phyloP scores from a whole-genome alignment of 2,888 invertebrate species.

The Nemurella pictetii region DNA sequence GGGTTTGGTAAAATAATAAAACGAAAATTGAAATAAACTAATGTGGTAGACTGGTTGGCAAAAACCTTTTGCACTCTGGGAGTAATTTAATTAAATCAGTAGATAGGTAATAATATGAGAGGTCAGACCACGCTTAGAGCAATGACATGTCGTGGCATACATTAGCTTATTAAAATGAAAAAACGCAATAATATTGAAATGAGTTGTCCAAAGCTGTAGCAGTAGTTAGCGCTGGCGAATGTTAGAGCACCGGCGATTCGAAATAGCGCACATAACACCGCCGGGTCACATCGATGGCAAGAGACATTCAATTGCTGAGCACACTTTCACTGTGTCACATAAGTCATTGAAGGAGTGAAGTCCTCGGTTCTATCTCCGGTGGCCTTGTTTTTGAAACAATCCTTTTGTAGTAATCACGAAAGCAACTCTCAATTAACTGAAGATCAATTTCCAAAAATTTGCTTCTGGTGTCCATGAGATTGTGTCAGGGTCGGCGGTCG shows the following conservation, averaged over 20 bases:
- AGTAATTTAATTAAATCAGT: not conserved
- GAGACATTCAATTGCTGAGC: not conserved
- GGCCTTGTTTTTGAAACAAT: not conserved
- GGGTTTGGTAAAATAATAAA: not conserved
- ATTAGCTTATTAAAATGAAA: not conserved
- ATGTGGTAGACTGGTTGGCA: not conserved
- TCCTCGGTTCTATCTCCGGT: not conserved
- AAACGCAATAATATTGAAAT: not conserved
- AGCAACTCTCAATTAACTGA: not conserved
- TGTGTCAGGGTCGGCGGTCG: not conserved
- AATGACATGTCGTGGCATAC: not conserved
- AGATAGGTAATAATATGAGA: not conserved
- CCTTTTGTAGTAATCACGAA: not conserved
- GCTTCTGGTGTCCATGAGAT: not conserved
- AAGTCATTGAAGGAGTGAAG: not conserved
- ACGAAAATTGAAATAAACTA: not conserved
- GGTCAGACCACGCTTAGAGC: not conserved
- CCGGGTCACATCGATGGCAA: not conserved
- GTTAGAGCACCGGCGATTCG: too few relatives aligned
- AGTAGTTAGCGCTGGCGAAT: not conserved
- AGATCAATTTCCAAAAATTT: not conserved
- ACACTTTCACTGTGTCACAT: not conserved
- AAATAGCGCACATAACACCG: too few relatives aligned
- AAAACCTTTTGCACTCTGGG: not conserved
- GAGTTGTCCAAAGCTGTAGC: not conserved